phyloP scores from a whole-genome alignment of 2,888 invertebrate species.

The Aphodius sticticus region DNA sequence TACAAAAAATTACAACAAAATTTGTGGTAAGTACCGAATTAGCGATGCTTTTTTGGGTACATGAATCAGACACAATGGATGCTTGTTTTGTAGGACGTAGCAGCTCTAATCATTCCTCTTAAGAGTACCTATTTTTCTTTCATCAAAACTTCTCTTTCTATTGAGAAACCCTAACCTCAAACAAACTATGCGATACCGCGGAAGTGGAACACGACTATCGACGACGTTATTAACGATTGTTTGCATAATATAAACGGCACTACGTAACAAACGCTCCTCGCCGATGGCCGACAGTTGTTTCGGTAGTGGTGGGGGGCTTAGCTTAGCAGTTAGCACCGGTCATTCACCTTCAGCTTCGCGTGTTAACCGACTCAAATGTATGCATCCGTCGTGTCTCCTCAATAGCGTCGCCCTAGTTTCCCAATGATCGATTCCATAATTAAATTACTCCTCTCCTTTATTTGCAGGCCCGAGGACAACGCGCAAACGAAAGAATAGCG shows the following conservation, averaged over 20 bases:
- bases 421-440: constrained; percentile 32
- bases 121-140: too few species aligned
- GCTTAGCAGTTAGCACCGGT: constrained; percentile 33
- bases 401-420: constrained; percentile 50
- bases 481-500: constrained; percentile 55
- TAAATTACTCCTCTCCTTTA: constrained; percentile 23
- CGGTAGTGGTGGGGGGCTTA: background rate
- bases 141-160: too few species aligned
- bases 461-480: constrained; percentile 48
- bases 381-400: constrained; percentile 44
- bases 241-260: constrained; percentile 45
- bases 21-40: too few species aligned
- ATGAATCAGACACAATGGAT: too few species aligned
- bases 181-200: background rate
- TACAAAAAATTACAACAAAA: too few species aligned
- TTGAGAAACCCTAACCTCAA: constrained; percentile 4
- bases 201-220: constrained; percentile 29
- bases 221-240: constrained; percentile 37
- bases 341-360: constrained; percentile 47
- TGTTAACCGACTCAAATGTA: constrained; percentile 47
- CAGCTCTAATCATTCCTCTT: too few species aligned
- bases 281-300: constrained; percentile 12
- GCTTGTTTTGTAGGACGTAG: too few species aligned
- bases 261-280: constrained; percentile 33
- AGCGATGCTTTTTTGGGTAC: too few species aligned